phyloP scores from a whole-genome alignment of 2,797 vertebrate species.

The Sphenopsis melanotis region DNA sequence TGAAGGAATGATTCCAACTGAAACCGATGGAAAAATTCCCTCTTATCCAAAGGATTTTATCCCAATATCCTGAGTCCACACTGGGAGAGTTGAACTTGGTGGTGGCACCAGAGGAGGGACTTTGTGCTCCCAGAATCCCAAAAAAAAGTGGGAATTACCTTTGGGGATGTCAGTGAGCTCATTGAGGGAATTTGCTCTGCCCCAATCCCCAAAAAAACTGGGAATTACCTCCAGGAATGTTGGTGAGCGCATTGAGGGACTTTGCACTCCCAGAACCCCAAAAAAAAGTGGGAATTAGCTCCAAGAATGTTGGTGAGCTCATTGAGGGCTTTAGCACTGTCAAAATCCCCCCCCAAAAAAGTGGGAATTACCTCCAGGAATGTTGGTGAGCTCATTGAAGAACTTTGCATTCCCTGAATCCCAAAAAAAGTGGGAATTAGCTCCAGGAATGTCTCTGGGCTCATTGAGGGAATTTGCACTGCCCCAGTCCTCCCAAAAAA shows the following conservation, averaged over 20 bases:
- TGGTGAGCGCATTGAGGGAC: fast-evolving
- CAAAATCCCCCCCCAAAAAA: background rate
- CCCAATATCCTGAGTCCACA: fast-evolving
- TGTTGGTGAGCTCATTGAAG: background rate
- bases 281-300: constrained; percentile 67
- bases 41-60: fast-evolving
- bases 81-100: too few species aligned
- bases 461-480: constrained; percentile 42
- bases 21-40: fast-evolving
- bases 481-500: fast-evolving
- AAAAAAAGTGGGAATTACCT: constrained; percentile 69
- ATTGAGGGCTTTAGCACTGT: fast-evolving
- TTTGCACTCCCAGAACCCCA: fast-evolving
- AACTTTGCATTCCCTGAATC: fast-evolving
- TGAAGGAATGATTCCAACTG: background rate
- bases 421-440: constrained; percentile 48
- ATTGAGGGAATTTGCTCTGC: background rate
- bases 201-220: background rate
- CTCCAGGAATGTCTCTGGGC: constrained; percentile 89
- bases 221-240: constrained; percentile 84
- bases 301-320: constrained; percentile 71
- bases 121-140: background rate
- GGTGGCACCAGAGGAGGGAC: background rate
- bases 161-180: constrained; percentile 91
- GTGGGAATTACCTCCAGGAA: background rate